A percentile compares a stretch with the other conserved stretches of the same genome.
These are phyloP conservation scores for Pemphredon lugubris DNA, from an alignment of 2,888 invertebrate genomes.

Conservation along the genomic window DNA sequence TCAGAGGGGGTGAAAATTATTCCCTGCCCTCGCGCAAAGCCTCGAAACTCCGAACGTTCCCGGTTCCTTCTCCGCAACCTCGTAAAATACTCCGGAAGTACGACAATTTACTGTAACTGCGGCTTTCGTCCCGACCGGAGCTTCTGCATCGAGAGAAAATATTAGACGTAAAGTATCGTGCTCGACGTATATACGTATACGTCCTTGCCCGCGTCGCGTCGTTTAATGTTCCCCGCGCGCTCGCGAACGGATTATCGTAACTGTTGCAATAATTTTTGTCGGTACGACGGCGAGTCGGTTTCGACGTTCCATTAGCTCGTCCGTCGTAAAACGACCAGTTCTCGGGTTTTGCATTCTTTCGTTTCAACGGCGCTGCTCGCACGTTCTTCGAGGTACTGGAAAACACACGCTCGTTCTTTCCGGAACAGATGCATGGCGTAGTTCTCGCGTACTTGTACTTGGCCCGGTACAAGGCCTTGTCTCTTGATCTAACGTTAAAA, in stretches of 20 bases:
- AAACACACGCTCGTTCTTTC: too few species aligned
- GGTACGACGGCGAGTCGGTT: slow-evolving; percentile 3
- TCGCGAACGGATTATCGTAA: slow-evolving; percentile 29
- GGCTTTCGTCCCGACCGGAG: slow-evolving; percentile 30
- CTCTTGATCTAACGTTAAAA: background rate
- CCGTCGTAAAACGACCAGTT: slow-evolving; percentile 35
- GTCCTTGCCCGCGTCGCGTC: slow-evolving; percentile 10
- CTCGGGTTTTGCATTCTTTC: slow-evolving; percentile 24
- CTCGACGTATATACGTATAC: slow-evolving; percentile 10
- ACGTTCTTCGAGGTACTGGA: too few species aligned
- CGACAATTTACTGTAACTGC: slow-evolving; percentile 52
- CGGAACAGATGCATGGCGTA: too few species aligned
- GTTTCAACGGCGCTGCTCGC: background rate
- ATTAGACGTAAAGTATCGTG: slow-evolving; percentile 43
- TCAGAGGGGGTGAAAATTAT: slow-evolving; percentile 43
- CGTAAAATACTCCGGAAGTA: slow-evolving; percentile 46
- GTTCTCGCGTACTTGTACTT: too few species aligned
- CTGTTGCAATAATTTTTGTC: slow-evolving; percentile 34
- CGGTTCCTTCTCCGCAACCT: background rate
- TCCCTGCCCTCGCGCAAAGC: slow-evolving; percentile 22
- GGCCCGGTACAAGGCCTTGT: too few species aligned
- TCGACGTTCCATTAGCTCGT: slow-evolving; percentile 16
- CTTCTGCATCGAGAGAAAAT: slow-evolving; percentile 33
- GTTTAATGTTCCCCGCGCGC: slow-evolving; percentile 18
- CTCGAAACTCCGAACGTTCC: background rate